Base-by-base conservation (phyloP, 2,888 invertebrate genomes). In the Cosmorhoe ocellata region DNA sequence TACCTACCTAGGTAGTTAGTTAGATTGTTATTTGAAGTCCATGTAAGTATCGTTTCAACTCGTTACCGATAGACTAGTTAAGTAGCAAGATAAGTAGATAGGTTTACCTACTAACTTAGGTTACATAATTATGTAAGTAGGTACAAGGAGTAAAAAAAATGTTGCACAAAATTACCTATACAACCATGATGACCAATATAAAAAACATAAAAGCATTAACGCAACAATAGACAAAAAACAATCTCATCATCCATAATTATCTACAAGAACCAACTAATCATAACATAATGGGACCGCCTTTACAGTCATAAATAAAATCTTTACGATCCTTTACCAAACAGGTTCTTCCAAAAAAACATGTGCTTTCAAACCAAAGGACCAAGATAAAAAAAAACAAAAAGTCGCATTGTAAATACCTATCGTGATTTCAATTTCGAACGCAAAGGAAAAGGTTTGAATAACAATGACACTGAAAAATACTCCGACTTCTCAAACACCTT, bases 381-480 rank as follows among this genome's bases (percentile, higher is more conserved):
- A 56, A 67, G 63, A 67, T n/a, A n/a, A n/a, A 74, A 71, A 71
- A 66, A 58, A 60, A 67, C 59, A 66, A 75, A 75, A 66, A 55
- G 41, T 62, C 61, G 66, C 66, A 63, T 70, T 67, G 63, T 80
- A 85, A 81, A 81, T 84, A 80, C 77, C 75, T 84, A 75, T 61
- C 47, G 62, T 68, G 63, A 73, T 73, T 76, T 67, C 69, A 67
- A 76, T 73, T 71, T 69, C 59, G 55, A 52, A 69, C 52, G 56
- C 61, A 59, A 69, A 64, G 69, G 72, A 74, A 81, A 78, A 76
- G 70, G 71, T 66, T 68, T 66, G 49, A 45, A 47, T 62, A 70
- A 84, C 84, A 84, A 84, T 81, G 73, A 73, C 68, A 69, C 75
- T 84, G 86, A 51, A 83, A 86, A 84, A 74, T 75, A 74, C 71